phyloP scores from a whole-genome alignment of 2,888 invertebrate species.

The Mamestra brassicae region DNA sequence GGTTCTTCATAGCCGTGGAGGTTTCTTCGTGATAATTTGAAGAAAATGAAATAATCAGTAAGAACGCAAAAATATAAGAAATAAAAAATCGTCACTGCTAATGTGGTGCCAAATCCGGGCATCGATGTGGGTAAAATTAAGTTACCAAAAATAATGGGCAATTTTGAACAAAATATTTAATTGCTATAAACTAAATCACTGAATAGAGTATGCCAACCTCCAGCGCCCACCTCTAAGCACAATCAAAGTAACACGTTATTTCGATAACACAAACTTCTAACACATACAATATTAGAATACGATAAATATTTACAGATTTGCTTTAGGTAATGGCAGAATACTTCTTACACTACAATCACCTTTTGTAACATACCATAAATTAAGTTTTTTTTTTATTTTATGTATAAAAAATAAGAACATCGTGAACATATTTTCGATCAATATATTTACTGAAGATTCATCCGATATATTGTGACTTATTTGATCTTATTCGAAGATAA shows the following conservation, averaged over 20 bases:
- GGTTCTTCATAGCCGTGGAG: neutral
- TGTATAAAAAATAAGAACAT: conserved; percentile 70
- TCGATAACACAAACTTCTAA: conserved; percentile 80
- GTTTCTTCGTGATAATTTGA: no score
- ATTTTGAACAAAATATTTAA: conserved; percentile 85
- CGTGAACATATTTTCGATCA: conserved; percentile 68
- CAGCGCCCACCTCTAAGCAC: conserved; percentile 80
- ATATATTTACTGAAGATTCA: conserved; percentile 66
- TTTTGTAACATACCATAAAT: conserved; percentile 70
- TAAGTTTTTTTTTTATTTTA: conserved; percentile 64
- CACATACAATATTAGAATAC: conserved; percentile 69
- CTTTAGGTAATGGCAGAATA: conserved; percentile 81
- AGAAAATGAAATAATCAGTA: neutral
- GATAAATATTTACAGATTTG: conserved; percentile 85
- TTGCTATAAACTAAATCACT: conserved; percentile 88
- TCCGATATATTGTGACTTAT: conserved; percentile 70
- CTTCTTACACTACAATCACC: conserved; percentile 83
- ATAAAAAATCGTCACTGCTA: neutral
- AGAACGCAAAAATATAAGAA: neutral
- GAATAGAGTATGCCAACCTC: conserved; percentile 83
- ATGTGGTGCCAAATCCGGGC: neutral
- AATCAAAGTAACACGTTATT: conserved; percentile 81
- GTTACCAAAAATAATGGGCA: conserved; percentile 68
- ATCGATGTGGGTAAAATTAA: neutral
- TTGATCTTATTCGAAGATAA: conserved; percentile 64